Evolutionary conservation across 2,113 vertebrate species (phyloP), one percentile per base, ranked within the genome.

Genomic region (Xenopus borealis): DNA sequence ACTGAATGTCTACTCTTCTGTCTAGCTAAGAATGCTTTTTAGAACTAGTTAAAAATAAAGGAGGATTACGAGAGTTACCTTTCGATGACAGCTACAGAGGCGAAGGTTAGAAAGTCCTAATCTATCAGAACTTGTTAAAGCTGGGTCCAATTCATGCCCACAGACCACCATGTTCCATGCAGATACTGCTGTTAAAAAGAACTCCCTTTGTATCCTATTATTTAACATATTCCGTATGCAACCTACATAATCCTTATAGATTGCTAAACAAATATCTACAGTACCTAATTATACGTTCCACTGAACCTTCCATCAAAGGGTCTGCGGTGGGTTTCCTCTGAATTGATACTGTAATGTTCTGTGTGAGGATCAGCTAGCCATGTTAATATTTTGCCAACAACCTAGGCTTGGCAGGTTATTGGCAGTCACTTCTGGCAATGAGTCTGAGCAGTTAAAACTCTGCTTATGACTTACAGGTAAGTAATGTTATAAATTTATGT

Each of bases 401-500:
- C 76, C 78, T 82, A 82, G 82, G 82, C 81, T 72, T 75, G 83
- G 80, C 80, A 85, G 83, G 83, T 87, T 83, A 85, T 74, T 87
- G 82, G 84, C 80, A 87, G 72, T 18, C 65, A 64, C 3, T 83
- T 82, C 75, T 82, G 86, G 81, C 79, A 83, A 81, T 44, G 81
- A 84, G 77, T 66, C 44, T 77, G 63, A 40, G 80, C 75, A 78
- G 74, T 80, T 85, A 81, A 55, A 83, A 61, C 82, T 83, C 75
- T 78, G 70, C 80, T 87, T 86, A 86, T 81, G 85, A 85, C 79
- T 80, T 85, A 86, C 81, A 87, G 88, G 83, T 88, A 87, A 78
- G 82, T 86, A 89, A 89, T 85, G 85, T 79, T 83, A 86, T 85
- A 85, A 88, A 86, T 85, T 79, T 86, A 86, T 80, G 71, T 79